These are phyloP conservation scores for Bovichtus diacanthus DNA, from an alignment of 2,797 vertebrate species.

Conservation along the genomic window DNA sequence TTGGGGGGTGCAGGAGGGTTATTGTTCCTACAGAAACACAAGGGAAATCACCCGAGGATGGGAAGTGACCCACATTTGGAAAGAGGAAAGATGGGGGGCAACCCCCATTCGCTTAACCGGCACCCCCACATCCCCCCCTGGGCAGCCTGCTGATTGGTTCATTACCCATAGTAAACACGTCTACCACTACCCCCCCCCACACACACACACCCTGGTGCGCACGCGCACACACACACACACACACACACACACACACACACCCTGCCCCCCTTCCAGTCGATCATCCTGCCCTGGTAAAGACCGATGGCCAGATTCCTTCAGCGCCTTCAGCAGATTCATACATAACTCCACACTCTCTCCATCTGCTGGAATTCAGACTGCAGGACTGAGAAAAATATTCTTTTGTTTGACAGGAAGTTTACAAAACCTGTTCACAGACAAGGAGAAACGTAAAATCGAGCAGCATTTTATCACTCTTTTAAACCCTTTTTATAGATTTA, in stretches of 20 bases:
- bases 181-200: conserved; percentile 47
- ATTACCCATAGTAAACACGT: conserved; percentile 72
- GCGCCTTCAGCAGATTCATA: conserved; percentile 14
- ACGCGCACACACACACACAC: not conserved
- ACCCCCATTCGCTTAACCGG: conserved; percentile 43
- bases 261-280: conserved; percentile 46
- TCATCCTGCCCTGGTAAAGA: conserved; percentile 40
- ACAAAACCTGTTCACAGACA: not conserved
- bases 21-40: conserved; percentile 39
- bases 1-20: conserved; percentile 31
- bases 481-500: not conserved
- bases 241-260: conserved; percentile 13
- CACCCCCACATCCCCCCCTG: conserved; percentile 59
- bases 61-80: conserved; percentile 78
- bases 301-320: conserved; percentile 66
- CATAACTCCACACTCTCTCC: conserved; percentile 29
- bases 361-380: conserved; percentile 30
- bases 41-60: conserved; percentile 72
- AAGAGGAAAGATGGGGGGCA: conserved; percentile 45
- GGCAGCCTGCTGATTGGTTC: conserved; percentile 73
- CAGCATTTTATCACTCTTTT: accelerated
- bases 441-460: not conserved
- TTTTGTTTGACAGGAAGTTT: not conserved
- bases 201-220: too few relatives aligned
- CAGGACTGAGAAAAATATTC: not conserved